Evolutionary conservation across 2,888 invertebrate genomes (phyloP), one percentile per base, ranked within the genome.

Genomic region (Thyatira batis): DNA sequence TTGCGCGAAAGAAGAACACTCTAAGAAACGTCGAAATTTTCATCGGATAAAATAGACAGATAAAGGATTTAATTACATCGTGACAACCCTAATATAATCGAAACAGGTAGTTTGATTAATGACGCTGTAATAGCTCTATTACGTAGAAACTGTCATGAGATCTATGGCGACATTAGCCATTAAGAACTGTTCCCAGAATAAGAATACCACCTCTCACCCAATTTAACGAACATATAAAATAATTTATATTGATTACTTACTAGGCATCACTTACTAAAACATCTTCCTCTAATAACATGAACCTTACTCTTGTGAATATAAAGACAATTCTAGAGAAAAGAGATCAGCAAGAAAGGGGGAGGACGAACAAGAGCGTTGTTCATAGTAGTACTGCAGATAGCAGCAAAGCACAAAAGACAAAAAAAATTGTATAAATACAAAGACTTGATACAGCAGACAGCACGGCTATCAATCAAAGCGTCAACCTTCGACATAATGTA

Each of bases 51-150:
- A 33, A n/a, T n/a, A n/a, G n/a, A n/a, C n/a, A n/a, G 1, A 23
- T 23, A 4, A 3, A 33, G 33, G 33, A 39, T 17, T 17, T 39
- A 39, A 48, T 50, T 46, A 28, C 28, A 48, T 30, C 33, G 27
- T 45, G 21, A 23, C 53, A 53, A 44, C 53, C 49, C 49, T 53
- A 55, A 46, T 51, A 27, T 51, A 45, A 53, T 58, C 50, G 57
- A 73, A 66, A 69, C 69, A 63, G 60, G 56, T 61, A 56, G 63
- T 63, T 67, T 76, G 73, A 79, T 78, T 70, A 78, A 78, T 71
- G 63, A 58, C 66, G 48, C 51, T 62, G 63, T 71, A 69, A 74
- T 74, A 71, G 65, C 67, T 73, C 60, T 69, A 71, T 77, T 74
- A 73, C 68, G 69, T 61, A 50, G 20, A 28, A 8, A 17, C 55